phyloP scores from a whole-genome alignment of 1,140 invertebrate genomes.

The Lepidurus couesii region DNA sequence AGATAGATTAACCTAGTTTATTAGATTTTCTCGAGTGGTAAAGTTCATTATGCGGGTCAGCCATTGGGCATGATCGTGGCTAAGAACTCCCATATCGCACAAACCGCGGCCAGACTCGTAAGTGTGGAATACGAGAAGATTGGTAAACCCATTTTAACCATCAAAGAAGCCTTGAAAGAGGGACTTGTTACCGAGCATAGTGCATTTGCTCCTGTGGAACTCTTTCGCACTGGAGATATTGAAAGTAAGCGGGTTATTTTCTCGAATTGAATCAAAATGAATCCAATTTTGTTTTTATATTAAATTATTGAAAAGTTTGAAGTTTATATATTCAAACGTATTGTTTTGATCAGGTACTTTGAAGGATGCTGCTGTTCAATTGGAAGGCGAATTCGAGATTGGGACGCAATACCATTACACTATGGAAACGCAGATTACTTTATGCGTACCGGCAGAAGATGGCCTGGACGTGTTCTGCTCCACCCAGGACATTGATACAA shows the following conservation, averaged over 20 bases:
- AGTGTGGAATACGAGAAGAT: constrained; percentile 45
- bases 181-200: constrained; percentile 33
- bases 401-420: constrained; percentile 48
- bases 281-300: too few species aligned
- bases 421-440: constrained; percentile 47
- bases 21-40: constrained; percentile 48
- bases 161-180: constrained; percentile 43
- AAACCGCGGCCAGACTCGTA: constrained; percentile 44
- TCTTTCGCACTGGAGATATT: constrained; percentile 34
- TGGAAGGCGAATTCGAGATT: constrained; percentile 45
- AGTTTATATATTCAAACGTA: too few species aligned
- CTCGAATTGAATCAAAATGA: background rate
- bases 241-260: constrained; percentile 30
- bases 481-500: constrained; percentile 59
- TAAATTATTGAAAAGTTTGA: too few species aligned
- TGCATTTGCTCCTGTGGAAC: constrained; percentile 25
- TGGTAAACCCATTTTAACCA: constrained; percentile 47
- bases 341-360: constrained; percentile 30
- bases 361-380: constrained; percentile 26
- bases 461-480: constrained; percentile 45
- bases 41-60: constrained; percentile 55
- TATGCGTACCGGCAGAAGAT: constrained; percentile 45
- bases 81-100: constrained; percentile 43
- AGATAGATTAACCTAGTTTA: constrained; percentile 25
- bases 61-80: constrained; percentile 48